A percentile compares a stretch with the other conserved stretches of the same genome.
Conservation (phyloP, 2,888 invertebrate species). For the Nomada hirtipes region DNA sequence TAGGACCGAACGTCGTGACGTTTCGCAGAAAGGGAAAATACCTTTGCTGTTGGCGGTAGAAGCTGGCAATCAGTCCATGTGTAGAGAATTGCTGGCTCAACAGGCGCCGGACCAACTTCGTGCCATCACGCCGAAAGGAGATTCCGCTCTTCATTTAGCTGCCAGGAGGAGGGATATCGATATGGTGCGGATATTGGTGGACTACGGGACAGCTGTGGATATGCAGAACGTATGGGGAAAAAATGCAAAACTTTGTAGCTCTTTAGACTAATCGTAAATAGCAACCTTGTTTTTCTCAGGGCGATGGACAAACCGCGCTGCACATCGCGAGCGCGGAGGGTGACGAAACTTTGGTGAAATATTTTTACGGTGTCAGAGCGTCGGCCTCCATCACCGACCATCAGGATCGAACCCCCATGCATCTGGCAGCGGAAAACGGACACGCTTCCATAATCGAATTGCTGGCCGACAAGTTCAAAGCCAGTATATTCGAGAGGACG, state of each 20-base stretch:
- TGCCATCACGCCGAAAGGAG: constrained; percentile 93
- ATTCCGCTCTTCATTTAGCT: constrained; percentile 97
- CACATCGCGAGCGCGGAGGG: constrained; percentile 98
- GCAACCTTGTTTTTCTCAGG: constrained; percentile 81
- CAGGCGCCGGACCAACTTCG: constrained; percentile 94
- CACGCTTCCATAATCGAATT: constrained; percentile 98
- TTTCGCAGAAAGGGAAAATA: constrained; percentile 93
- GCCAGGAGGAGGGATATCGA: constrained; percentile 97
- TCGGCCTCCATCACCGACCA: constrained; percentile 97
- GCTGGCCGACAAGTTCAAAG: constrained; percentile 98
- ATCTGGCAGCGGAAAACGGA: constrained; percentile 98
- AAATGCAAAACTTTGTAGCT: neutral
- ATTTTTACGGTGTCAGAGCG: constrained; percentile 97
- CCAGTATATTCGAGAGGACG: constrained; percentile 97
- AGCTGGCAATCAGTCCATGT: constrained; percentile 97
- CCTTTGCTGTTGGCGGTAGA: constrained; percentile 97
- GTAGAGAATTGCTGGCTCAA: constrained; percentile 95
- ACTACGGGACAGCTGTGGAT: constrained; percentile 96
- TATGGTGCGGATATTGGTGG: constrained; percentile 95
- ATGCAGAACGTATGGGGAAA: constrained; percentile 90
- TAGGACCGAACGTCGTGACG: neutral
- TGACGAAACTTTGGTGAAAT: constrained; percentile 97
- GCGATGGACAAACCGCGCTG: constrained; percentile 96
- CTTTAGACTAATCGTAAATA: neutral
- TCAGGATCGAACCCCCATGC: constrained; percentile 98